Base-by-base conservation (phyloP, 1,140 invertebrate species). In the Protaetia brevitarsis region DNA sequence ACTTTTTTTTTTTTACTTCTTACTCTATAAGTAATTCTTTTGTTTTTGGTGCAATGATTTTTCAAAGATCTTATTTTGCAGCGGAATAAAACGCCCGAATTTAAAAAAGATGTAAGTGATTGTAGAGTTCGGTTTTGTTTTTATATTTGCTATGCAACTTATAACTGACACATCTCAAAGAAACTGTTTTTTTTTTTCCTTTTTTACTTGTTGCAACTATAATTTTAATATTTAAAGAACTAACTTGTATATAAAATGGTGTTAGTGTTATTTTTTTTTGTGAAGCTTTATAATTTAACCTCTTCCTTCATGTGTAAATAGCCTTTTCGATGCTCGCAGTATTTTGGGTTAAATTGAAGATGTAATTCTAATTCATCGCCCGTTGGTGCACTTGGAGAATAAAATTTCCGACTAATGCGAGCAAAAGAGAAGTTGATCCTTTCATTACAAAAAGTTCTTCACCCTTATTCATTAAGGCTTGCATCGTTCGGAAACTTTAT, bases 81-180 rank as follows among this genome's bases (percentile, higher is more conserved):
- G 37, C 19, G 13, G 41, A 10, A 23, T 16, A 10, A 51, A 51
- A 51, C 41, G 41, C 8, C 13, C 41, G 19, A 16, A 51, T 51
- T 51, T 51, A 19, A 51, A 23, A 51, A 51, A 51, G 19, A 51
- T 51, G 41, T 51, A 51, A 51, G 41, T 51, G 41, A 51, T 51
- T 21, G 19, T 0, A 11, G 1, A 51, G 10, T 8, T 11, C 26
- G 41, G 26, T 23, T 51, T 51, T 5, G 21, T 23, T 10, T 51
- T 51, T 16, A 51, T 7, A 51, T 51, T 51, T 51, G 7, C 41
- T 23, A 23, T 51, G 41, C 26, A 10, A 23, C 41, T 51, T 51
- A 51, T 26, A 51, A 51, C 41, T 19, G 41, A 51, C 41, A 21
- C 19, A 19, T 51, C 41, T 51, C 26, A 23, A 23, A 23, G 41